These are phyloP conservation scores for Anguilla rostrata DNA, from an alignment of 2,113 vertebrate species.

Conservation along the genomic window DNA sequence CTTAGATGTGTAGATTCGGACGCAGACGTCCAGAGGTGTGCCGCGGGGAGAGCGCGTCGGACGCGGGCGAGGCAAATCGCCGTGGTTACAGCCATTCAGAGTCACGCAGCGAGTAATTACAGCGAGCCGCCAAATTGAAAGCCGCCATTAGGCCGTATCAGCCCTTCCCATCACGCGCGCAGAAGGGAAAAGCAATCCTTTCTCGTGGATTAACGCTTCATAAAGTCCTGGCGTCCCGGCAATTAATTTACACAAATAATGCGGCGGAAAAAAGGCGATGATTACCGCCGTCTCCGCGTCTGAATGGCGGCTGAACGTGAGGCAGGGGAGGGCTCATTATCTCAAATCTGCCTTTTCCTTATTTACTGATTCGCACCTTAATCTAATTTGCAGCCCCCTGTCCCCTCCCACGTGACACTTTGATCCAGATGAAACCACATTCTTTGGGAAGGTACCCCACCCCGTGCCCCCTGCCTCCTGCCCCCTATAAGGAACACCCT, in stretches of 20 bases:
- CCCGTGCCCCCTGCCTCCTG: no score
- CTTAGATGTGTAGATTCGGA: not conserved
- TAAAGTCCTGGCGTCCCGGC: slow-evolving; percentile 16
- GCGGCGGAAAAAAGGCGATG: not conserved
- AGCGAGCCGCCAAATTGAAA: not conserved
- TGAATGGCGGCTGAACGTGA: not conserved
- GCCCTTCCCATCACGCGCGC: slow-evolving; percentile 4
- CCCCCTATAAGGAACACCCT: not conserved
- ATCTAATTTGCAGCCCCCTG: slow-evolving; percentile 8
- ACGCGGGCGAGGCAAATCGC: not conserved
- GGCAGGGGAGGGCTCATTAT: slow-evolving; percentile 12
- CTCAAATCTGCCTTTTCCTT: slow-evolving; percentile 15
- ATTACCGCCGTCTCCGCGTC: not conserved
- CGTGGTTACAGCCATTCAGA: no score
- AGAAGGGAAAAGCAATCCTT: slow-evolving; percentile 3
- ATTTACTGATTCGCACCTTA: slow-evolving; percentile 21
- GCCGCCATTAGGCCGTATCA: slow-evolving; percentile 7
- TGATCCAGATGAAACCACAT: no score
- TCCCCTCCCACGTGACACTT: not conserved
- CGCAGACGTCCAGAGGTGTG: not conserved
- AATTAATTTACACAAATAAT: slow-evolving; percentile 33
- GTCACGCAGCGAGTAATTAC: slow-evolving; percentile 1
- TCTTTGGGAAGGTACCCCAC: not conserved
- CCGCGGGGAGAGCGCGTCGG: not conserved
- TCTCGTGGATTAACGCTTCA: slow-evolving; percentile 19